Evolutionary conservation across 2,113 vertebrate genomes (phyloP), one percentile per base, ranked within the genome.

Genomic region (Stictonetta naevosa): DNA sequence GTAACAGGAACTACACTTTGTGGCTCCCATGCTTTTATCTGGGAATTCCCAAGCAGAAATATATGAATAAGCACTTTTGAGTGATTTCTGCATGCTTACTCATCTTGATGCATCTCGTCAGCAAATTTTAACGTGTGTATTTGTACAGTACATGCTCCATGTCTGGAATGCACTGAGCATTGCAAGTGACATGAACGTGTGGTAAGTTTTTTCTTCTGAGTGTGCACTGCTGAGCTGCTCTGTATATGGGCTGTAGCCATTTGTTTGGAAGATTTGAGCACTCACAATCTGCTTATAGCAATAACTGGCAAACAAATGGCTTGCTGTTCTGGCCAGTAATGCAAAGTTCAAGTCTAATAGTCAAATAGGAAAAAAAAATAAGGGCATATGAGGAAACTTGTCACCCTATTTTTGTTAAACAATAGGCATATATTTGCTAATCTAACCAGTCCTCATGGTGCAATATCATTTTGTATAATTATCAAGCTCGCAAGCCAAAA

Each of bases 1-100:
- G 34, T 83, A 67, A 26, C 15, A 86, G 11, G 18, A 73, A 14
- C 5, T 5, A 11, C 72, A 74, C 40, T 25, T 81, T 78, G 38
- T 13, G 21, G 6, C 12, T 68, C 17, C 14, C 0, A 0, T 72
- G 53, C 11, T 85, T 72, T 91, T 76, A 9, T 34, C 18, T 53
- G 58, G 33, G 53, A 84, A 50, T 86, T 83, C 20, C 48, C 21
- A 62, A 40, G 33, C 59, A 88, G 63, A 60, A 74, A 42, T 26
- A 42, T 11, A 21, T 40, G 36, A 83, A 64, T 48, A 85, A 85
- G 10, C 25, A 33, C 42, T 87, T 87, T 63, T 56, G 33, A 0
- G 0, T 53, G 44, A 6, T 34, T 87, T 76, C 7, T 85, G 42
- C 18, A 1, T 48, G 29, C 76, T 48, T 25, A 38, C 5, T 64